Percentiles rank a stretch among this genome's conserved stretches.
These are phyloP conservation scores for Paramormyrops hopkinsi DNA, from an alignment of 2,797 vertebrate species.

Conservation along the genomic window DNA sequence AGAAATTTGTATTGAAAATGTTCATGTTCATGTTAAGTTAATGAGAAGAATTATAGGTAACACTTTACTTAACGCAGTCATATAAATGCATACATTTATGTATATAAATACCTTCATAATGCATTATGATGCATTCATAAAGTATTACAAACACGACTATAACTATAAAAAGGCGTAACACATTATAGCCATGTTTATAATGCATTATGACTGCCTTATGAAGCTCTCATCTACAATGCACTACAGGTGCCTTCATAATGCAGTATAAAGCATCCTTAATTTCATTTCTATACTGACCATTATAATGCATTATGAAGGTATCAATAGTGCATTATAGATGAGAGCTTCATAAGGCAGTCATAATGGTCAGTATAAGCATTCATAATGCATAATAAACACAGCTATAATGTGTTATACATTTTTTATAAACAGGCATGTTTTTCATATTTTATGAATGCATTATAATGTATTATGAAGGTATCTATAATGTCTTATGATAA, in stretches of 20 bases:
- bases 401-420: background rate
- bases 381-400: background rate
- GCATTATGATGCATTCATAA: too few species aligned
- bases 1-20: background rate
- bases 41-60: too few species aligned
- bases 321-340: background rate
- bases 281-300: background rate
- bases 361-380: background rate
- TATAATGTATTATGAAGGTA: background rate
- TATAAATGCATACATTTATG: too few species aligned
- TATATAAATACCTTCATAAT: too few species aligned
- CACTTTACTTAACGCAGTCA: too few species aligned
- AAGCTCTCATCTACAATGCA: too few species aligned
- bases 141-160: too few species aligned
- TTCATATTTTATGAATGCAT: background rate
- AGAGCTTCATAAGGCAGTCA: background rate
- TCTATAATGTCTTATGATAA: background rate
- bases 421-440: background rate
- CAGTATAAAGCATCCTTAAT: background rate
- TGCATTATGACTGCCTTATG: too few species aligned
- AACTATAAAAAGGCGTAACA: too few species aligned
- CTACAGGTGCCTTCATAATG: background rate
- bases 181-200: too few species aligned
- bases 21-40: background rate
- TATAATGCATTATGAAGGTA: background rate